Evolutionary conservation across 2,888 invertebrate species (phyloP), one percentile per base, ranked within the genome.

Genomic region (Patella depressa): DNA sequence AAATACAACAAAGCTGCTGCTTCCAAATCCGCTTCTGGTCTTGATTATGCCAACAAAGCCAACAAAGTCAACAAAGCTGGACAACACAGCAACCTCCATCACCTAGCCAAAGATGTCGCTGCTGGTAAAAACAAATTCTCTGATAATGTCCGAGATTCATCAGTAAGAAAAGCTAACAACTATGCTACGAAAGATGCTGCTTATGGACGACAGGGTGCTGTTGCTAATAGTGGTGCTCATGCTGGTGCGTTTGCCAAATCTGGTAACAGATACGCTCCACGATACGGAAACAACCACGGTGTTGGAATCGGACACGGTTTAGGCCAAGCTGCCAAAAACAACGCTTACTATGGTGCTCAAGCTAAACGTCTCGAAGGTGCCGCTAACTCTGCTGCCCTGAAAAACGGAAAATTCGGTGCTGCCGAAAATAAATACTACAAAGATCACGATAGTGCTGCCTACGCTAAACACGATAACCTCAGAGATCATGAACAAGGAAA

Each of bases 1-100:
- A 79, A 80, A 69, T 78, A 72, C 77, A 79, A 75, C 65, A 73
- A 78, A 65, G 75, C 75, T 71, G 81, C 81, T 17, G 77, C 78
- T 17, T 78, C 79, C 73, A 80, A 73, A 57, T 77, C 79, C 70
- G 79, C 78, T 12, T 75, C 78, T 55, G 79, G 54, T 7, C 79
- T 78, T 19, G 71, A 79, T 71, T 80, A 75, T 74, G 81, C 79
- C 3, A 78, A 80, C 53, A 72, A 65, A 14, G 81, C 79, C 69
- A 54, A 73, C 53, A 72, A 73, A 15, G 72, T 81, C 54, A 77
- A 81, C 74, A 74, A 80, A 54, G 81, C 81, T 2, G 81, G 81
- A 19, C 77, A 79, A 59, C 73, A 75, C 9, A 78, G 78, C 14
- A 79, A 79, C 57, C 78, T 77, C 19, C 74, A 79, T 17, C 54